Evolutionary conservation across 2,113 vertebrate species (phyloP), one percentile per base, ranked within the genome.

Genomic region (Isurus oxyrinchus): DNA sequence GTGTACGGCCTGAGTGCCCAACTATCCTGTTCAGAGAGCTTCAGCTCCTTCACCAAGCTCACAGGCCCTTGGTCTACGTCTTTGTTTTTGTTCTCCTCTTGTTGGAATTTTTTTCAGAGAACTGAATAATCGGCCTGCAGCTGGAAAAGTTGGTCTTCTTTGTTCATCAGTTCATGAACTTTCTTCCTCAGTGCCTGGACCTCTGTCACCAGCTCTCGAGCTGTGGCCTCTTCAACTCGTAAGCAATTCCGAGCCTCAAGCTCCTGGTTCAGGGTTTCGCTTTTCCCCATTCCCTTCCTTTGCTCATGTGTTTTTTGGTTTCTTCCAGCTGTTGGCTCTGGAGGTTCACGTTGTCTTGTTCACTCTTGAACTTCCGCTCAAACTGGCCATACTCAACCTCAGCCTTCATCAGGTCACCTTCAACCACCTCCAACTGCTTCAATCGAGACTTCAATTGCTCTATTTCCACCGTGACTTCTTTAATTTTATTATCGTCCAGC

Each of bases 81-180:
- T 96, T 98, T 98, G 97, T 98, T 99, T 97, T 98, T 99, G 69
- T 97, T 98, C 96, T 99, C 98, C 97, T 99, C 99, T 95, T 98
- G 98, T 96, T 98, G 96, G 96, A 99, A 98, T 95, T 98, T 98
- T 96, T 98, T 98, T 97, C 99, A 98, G 59, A 99, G 98, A 96
- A 99, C 97, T 0, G 98, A 98, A 91, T 98, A 99, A 96, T 99
- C 99, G 0, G 98, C 99, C 96, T 99, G 99, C 93, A 99, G 98
- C 97, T 99, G 99, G 96, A 99, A 99, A 79, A 99, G 98, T 97
- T 99, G 98, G 97, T 99, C 99, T 97, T 99, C 99, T 97, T 99
- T 99, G 98, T 99, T 99, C 99, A 99, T 99, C 96, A 99, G 97
- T 67, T 99, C 98, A 8, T 99, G 99, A 96, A 99, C 99, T 97